Percentiles rank a stretch among this genome's conserved stretches.
Evolutionary conservation across 2,113 vertebrate genomes (phyloP).

Genomic region (Anseranas semipalmata): DNA sequence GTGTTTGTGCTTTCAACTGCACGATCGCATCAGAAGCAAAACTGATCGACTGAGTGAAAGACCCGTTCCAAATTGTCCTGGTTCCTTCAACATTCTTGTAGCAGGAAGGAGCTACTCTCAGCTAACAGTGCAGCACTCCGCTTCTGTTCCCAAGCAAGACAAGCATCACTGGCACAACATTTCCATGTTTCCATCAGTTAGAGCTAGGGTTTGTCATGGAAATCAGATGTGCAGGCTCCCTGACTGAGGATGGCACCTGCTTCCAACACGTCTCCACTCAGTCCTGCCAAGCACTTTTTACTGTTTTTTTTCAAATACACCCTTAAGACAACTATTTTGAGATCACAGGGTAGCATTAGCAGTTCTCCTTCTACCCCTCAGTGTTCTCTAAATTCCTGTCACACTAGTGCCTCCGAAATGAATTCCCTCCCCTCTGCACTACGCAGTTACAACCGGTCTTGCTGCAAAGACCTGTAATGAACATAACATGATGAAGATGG

Average conservation of each 20-base stretch:
- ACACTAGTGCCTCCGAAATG: neutral
- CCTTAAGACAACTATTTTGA: neutral
- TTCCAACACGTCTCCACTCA: neutral
- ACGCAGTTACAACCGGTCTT: neutral
- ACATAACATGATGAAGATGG: neutral
- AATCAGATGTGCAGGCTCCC: neutral
- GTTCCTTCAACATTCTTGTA: neutral
- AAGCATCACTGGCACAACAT: neutral
- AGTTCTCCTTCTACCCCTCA: neutral
- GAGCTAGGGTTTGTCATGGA: neutral
- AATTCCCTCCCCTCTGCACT: neutral
- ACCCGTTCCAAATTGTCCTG: neutral
- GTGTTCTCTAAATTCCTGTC: neutral
- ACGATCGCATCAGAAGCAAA: neutral
- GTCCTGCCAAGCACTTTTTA: neutral
- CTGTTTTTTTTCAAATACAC: conserved; percentile 4
- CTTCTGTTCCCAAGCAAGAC: neutral
- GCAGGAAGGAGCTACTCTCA: neutral
- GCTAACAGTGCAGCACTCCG: neutral
- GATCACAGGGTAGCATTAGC: neutral
- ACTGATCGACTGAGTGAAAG: neutral
- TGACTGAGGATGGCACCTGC: neutral
- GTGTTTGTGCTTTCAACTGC: neutral
- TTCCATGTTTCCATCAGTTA: neutral
- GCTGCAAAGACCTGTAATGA: neutral